These are phyloP conservation scores for Rousettus madagascariensis DNA, from an alignment of 2,797 vertebrate species.

Conservation along the genomic window DNA sequence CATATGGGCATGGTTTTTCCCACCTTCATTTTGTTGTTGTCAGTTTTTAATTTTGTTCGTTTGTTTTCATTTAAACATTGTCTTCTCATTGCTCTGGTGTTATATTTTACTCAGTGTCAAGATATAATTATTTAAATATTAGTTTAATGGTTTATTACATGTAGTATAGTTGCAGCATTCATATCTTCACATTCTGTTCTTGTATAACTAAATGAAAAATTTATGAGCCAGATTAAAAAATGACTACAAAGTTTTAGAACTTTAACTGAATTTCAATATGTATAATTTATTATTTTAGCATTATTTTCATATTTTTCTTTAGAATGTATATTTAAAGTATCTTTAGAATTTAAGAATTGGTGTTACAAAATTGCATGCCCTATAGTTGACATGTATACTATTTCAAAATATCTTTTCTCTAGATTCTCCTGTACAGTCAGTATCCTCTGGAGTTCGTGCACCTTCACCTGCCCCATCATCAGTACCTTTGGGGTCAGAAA, in stretches of 20 bases:
- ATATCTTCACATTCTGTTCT: neutral
- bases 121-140: slow-evolving; percentile 40
- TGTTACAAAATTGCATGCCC: slow-evolving; percentile 30
- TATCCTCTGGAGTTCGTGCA: slow-evolving; percentile 86
- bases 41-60: neutral
- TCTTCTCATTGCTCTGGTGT: slow-evolving; percentile 24
- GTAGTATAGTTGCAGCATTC: neutral
- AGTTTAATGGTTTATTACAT: neutral
- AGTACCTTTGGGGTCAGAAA: slow-evolving; percentile 88
- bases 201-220: neutral
- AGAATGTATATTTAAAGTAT: slow-evolving; percentile 7
- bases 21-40: neutral
- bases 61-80: neutral
- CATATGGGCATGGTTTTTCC: neutral
- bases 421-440: slow-evolving; percentile 87
- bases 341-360: slow-evolving; percentile 40
- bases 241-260: neutral
- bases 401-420: slow-evolving; percentile 61
- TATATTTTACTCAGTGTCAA: slow-evolving; percentile 11
- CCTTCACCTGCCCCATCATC: slow-evolving; percentile 87
- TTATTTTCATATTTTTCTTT: slow-evolving; percentile 12
- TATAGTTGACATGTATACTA: slow-evolving; percentile 6
- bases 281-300: slow-evolving; percentile 1
- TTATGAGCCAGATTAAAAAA: neutral
- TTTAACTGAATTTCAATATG: slow-evolving; percentile 25